phyloP scores from a whole-genome alignment of 2,888 invertebrate genomes.

The Oscheius sp. region DNA sequence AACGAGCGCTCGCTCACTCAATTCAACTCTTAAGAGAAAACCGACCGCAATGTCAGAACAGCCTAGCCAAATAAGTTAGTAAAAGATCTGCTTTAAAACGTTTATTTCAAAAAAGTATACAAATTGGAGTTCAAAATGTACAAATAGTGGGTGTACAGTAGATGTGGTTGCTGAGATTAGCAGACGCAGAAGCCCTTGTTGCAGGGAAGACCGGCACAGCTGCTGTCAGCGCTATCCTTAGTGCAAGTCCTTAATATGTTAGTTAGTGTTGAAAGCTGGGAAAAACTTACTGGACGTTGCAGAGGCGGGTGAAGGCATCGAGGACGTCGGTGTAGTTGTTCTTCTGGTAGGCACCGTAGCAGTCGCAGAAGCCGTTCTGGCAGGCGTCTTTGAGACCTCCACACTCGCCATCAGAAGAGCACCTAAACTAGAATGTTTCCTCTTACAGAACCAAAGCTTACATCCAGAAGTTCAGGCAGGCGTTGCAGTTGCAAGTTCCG shows the following conservation, averaged over 20 bases:
- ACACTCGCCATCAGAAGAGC: constrained; percentile 6
- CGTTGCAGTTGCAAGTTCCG: constrained; percentile 26
- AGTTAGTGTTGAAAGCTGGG: too few relatives aligned
- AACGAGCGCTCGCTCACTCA: too few relatives aligned
- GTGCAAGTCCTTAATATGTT: background rate
- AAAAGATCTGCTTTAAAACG: too few relatives aligned
- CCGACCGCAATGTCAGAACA: too few relatives aligned
- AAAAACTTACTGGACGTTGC: constrained; percentile 9
- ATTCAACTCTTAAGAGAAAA: too few relatives aligned
- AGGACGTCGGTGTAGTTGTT: constrained; percentile 17
- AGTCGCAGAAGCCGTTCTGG: constrained; percentile 28
- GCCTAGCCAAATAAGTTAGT: too few relatives aligned
- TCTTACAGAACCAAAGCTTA: background rate
- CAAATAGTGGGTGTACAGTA: background rate
- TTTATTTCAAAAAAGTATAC: background rate
- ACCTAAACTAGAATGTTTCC: background rate
- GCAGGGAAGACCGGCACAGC: constrained; percentile 26
- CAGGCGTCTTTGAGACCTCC: constrained; percentile 25
- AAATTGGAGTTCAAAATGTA: background rate
- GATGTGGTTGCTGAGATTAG: constrained; percentile 6
- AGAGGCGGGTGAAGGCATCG: constrained; percentile 29
- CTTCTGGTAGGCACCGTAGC: constrained; percentile 19
- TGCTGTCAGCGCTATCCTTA: background rate
- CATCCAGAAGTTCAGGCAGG: constrained; percentile 18
- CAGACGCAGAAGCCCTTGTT: constrained; percentile 31